phyloP scores from a whole-genome alignment of 2,888 invertebrate species.

The Notodonta dromedarius region DNA sequence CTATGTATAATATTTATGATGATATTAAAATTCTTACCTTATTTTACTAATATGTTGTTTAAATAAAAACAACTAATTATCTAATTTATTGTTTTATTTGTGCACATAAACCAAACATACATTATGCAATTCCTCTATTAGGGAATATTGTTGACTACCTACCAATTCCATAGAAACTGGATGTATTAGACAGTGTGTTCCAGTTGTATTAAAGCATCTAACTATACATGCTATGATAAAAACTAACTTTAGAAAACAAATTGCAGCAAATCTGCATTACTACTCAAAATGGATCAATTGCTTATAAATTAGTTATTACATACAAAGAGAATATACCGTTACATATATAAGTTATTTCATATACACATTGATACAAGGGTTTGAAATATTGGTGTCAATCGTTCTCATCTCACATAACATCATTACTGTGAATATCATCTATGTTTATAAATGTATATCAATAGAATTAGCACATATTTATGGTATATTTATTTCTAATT shows the following conservation, averaged over 20 bases:
- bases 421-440: not conserved
- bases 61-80: constrained; percentile 36
- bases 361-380: not conserved
- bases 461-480: not conserved
- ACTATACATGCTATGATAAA: not conserved
- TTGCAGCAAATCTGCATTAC: not conserved
- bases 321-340: not conserved
- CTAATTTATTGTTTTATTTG: constrained; percentile 63
- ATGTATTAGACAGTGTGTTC: not conserved
- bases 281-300: not conserved
- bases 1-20: not conserved
- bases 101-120: constrained; percentile 52
- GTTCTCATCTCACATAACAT: constrained; percentile 1
- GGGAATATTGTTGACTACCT: constrained; percentile 32
- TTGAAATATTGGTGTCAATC: constrained; percentile 10
- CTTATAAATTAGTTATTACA: not conserved
- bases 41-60: not conserved
- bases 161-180: constrained; percentile 65
- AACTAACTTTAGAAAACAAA: not conserved
- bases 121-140: constrained; percentile 45
- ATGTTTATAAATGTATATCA: not conserved
- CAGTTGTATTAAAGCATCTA: constrained; percentile 1
- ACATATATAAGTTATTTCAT: not conserved
- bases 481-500: not conserved
- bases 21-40: not conserved